Evolutionary conservation across 2,113 vertebrate species (phyloP).

Genomic region (Saguinus imperator): DNA sequence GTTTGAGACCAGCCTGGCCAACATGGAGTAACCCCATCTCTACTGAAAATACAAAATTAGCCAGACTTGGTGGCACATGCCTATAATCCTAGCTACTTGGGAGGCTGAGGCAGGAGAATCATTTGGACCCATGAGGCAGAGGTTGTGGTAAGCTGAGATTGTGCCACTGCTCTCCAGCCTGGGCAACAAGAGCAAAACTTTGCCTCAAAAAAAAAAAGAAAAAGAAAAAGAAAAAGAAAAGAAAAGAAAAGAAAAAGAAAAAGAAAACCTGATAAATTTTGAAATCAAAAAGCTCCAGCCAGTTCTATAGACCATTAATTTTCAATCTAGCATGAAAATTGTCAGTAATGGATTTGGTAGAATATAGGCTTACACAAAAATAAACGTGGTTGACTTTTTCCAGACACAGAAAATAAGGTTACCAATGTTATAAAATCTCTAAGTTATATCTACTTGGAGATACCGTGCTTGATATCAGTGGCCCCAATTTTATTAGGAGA

Average conservation of each 20-base stretch:
- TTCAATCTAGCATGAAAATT: not conserved
- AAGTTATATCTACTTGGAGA: not conserved
- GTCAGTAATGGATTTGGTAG: not conserved
- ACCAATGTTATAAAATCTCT: not conserved
- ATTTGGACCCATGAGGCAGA: fast-evolving
- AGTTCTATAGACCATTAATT: not conserved
- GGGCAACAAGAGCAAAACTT: too few relatives aligned
- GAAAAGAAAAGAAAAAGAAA: too few relatives aligned
- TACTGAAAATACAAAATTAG: too few relatives aligned
- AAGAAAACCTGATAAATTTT: not conserved
- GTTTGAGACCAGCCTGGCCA: too few relatives aligned
- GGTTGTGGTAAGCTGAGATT: too few relatives aligned
- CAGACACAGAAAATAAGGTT: not conserved
- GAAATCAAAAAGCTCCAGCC: not conserved
- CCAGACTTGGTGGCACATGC: too few relatives aligned
- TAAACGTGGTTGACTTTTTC: not conserved
- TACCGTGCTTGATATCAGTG: not conserved
- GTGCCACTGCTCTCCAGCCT: too few relatives aligned
- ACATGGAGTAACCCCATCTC: too few relatives aligned
- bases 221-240: not conserved
- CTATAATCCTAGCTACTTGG: too few relatives aligned
- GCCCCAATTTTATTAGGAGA: not conserved
- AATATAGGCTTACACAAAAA: not conserved
- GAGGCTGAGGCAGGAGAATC: too few relatives aligned
- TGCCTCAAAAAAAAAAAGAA: too few relatives aligned